phyloP scores from a whole-genome alignment of 2,797 vertebrate genomes.

The Etheostoma nigrum region DNA sequence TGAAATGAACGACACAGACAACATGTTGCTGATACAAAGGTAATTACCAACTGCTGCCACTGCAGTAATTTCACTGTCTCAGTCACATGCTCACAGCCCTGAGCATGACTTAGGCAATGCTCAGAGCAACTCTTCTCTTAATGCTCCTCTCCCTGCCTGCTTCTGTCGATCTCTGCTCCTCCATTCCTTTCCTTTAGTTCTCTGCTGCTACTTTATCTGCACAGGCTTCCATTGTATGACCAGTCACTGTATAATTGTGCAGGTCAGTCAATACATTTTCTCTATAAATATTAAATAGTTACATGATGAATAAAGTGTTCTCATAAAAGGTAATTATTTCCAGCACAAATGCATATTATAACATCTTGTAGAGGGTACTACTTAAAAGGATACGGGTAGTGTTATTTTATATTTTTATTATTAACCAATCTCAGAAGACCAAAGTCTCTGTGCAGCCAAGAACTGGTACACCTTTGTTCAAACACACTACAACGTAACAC shows the following conservation, averaged over 20 bases:
- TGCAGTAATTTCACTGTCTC: slow-evolving; percentile 60
- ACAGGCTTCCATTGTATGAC: neutral
- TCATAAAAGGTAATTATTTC: neutral
- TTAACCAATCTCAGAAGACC: neutral
- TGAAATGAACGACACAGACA: slow-evolving; percentile 63
- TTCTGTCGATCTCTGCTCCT: slow-evolving; percentile 24
- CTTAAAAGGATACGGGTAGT: neutral
- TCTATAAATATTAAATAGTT: neutral
- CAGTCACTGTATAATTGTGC: slow-evolving; percentile 6
- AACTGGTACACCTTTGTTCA: neutral
- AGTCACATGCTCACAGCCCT: slow-evolving; percentile 58
- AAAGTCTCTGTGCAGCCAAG: neutral
- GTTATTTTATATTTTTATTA: neutral
- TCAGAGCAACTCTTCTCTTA: slow-evolving; percentile 47
- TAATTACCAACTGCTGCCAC: slow-evolving; percentile 74
- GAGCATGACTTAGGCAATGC: slow-evolving; percentile 58
- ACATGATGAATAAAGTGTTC: neutral
- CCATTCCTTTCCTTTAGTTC: neutral
- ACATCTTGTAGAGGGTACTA: neutral
- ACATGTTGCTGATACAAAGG: slow-evolving; percentile 73
- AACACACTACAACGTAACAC: neutral
- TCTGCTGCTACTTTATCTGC: neutral
- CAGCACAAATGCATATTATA: neutral
- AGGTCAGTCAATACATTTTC: slow-evolving; percentile 1
- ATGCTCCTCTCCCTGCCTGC: slow-evolving; percentile 33